Evolutionary conservation across 2,888 invertebrate genomes (phyloP).

Genomic region (Pediacus dermestoides): DNA sequence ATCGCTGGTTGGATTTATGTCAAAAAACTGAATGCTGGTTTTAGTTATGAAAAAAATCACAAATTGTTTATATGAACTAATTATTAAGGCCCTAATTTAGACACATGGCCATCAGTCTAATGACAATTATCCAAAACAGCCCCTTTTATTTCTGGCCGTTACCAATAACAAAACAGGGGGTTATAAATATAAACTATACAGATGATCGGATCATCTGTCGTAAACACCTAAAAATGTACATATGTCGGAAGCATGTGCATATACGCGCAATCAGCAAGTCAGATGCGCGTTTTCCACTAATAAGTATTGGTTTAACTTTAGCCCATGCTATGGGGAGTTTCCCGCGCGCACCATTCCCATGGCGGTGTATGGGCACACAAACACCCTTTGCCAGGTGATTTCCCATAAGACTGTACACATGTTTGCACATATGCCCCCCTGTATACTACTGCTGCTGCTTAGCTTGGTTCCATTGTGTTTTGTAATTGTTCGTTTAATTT

Average conservation of each 20-base stretch:
- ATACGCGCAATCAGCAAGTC: constrained; percentile 25
- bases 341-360: constrained; percentile 42
- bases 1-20: too few species aligned
- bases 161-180: too few species aligned
- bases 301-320: constrained; percentile 36
- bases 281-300: constrained; percentile 31
- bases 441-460: constrained; percentile 38
- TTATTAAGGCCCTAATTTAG: too few species aligned
- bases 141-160: constrained; percentile 7
- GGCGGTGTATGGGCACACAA: constrained; percentile 28
- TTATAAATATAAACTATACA: constrained; percentile 14
- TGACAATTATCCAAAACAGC: constrained; percentile 9
- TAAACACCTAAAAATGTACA: constrained; percentile 22
- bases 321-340: constrained; percentile 17
- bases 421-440: constrained; percentile 51
- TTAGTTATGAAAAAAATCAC: too few species aligned
- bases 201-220: constrained; percentile 36
- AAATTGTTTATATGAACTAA: too few species aligned
- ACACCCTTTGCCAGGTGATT: constrained; percentile 48
- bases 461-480: constrained; percentile 42
- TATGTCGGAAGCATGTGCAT: constrained; percentile 21
- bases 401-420: constrained; percentile 53
- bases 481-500: constrained; percentile 50
- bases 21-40: too few species aligned
- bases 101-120: constrained; percentile 3